Evolutionary conservation across 2,113 vertebrate genomes (phyloP), one percentile per base, ranked within the genome.

Genomic region (Psophia crepitans): DNA sequence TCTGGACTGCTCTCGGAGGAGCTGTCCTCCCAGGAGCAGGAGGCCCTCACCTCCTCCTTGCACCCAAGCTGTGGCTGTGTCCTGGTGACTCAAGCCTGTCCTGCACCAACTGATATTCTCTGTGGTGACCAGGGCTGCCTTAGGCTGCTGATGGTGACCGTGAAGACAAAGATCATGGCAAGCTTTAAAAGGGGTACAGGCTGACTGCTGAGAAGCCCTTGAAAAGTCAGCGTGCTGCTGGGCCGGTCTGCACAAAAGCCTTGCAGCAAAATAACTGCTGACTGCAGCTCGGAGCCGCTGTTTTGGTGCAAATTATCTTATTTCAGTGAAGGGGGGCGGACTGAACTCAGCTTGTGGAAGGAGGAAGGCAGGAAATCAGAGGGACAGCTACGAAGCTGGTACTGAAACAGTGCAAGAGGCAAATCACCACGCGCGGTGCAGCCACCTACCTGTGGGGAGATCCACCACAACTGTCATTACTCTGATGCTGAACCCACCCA

Each of bases 351-450:
- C 53, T n/a, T 9, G 39, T 39, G 44, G 57, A 66, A 79, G 46
- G 48, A 82, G 57, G 74, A 87, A 75, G 77, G 65, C 22, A 46
- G 64, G 69, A 87, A 84, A 89, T 48, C 41, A 78, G 60, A 71
- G 51, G 73, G 51, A 58, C 41, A 79, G 35, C 94, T 46, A 33
- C 15, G 6, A 51, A 74, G 37, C 70, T 85, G 70, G 21, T 43
- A 73, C 43, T 6, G 41, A 90, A 53, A 32, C 66, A 69, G 49
- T 2, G 18, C 28, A 54, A 54, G 68, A 84, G 51, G 58, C 46
- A 92, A 75, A 84, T 9, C n/a, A 6, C 54, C 3, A 1, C 0
- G 0, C 10, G 4, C 0, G 0, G 41, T 13, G 15, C 37, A 1
- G 1, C 61, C 84, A 77, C 27, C 46, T 33, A 11, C 5, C 2